These are phyloP conservation scores for Aquatica leii DNA, from an alignment of 2,888 invertebrate species.

Conservation along the genomic window DNA sequence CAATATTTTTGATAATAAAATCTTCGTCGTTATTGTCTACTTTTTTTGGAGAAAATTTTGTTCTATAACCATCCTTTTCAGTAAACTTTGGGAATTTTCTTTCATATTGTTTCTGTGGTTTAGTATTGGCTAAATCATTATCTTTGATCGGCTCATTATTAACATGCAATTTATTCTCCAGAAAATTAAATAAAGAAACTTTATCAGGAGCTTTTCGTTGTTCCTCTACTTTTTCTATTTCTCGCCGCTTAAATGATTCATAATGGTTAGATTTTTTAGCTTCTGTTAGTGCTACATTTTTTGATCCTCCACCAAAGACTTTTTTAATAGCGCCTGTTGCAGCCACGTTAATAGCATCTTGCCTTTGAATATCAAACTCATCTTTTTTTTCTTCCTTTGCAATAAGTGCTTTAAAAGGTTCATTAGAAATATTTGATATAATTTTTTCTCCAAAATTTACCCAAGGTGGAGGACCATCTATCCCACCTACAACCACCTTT, in stretches of 20 bases:
- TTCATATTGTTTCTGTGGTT: slow-evolving; percentile 25
- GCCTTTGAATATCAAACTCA: slow-evolving; percentile 91
- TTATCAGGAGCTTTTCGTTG: slow-evolving; percentile 79
- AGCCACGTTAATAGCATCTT: slow-evolving; percentile 90
- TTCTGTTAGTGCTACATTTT: slow-evolving; percentile 19
- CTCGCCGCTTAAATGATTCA: slow-evolving; percentile 28
- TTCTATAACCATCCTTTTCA: no score
- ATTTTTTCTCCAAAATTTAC: slow-evolving; percentile 88
- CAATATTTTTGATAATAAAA: slow-evolving; percentile 34
- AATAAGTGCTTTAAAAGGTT: slow-evolving; percentile 75
- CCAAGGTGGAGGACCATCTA: slow-evolving; percentile 90
- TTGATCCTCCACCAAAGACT: slow-evolving; percentile 63
- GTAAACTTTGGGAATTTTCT: slow-evolving; percentile 16
- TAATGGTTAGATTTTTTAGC: slow-evolving; percentile 18
- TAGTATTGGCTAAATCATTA: neutral
- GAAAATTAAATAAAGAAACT: slow-evolving; percentile 82
- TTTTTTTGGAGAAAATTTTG: no score
- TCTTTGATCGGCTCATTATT: slow-evolving; percentile 5
- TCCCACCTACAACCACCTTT: slow-evolving; percentile 59
- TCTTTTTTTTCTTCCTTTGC: slow-evolving; percentile 65
- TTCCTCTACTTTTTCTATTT: slow-evolving; percentile 60
- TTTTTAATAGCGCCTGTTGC: slow-evolving; percentile 70
- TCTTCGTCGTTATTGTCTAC: slow-evolving; percentile 1
- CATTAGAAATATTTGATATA: slow-evolving; percentile 65
- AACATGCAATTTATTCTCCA: slow-evolving; percentile 78